Evolutionary conservation across 2,888 invertebrate species (phyloP).

Genomic region (Meandrusa payeni): DNA sequence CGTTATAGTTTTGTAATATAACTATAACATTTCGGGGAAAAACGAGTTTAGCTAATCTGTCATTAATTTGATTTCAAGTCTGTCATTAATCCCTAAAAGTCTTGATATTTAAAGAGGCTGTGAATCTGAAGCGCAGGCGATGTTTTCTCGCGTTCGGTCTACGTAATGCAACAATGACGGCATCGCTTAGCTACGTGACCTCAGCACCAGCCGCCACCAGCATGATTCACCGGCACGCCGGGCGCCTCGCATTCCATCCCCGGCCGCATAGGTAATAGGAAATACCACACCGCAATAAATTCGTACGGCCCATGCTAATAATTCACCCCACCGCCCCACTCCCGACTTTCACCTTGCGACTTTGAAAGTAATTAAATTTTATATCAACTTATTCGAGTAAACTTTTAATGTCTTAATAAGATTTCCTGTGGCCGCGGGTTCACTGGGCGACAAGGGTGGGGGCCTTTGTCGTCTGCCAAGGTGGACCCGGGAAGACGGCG

Average conservation of each 20-base stretch:
- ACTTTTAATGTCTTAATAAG: slow-evolving; percentile 5
- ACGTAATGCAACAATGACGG: slow-evolving; percentile 55
- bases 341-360: slow-evolving; percentile 25
- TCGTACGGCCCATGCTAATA: slow-evolving; percentile 48
- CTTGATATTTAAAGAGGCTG: not conserved
- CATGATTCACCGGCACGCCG: slow-evolving; percentile 61
- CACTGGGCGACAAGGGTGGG: too few relatives aligned
- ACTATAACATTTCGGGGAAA: too few relatives aligned
- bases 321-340: slow-evolving; percentile 35
- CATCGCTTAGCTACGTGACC: slow-evolving; percentile 59
- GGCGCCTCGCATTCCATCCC: slow-evolving; percentile 56
- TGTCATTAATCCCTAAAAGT: too few relatives aligned
- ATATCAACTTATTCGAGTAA: slow-evolving; percentile 17
- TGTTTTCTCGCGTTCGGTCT: slow-evolving; percentile 1
- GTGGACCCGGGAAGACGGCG: too few relatives aligned
- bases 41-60: too few relatives aligned
- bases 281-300: slow-evolving; percentile 66
- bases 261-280: slow-evolving; percentile 67
- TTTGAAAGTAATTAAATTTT: slow-evolving; percentile 23
- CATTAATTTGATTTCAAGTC: too few relatives aligned
- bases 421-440: too few relatives aligned
- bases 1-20: too few relatives aligned
- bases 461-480: too few relatives aligned
- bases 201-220: slow-evolving; percentile 34
- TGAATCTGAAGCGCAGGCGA: not conserved